Evolutionary conservation across 2,113 vertebrate genomes (phyloP).

Genomic region (Amblyornis subalaris): DNA sequence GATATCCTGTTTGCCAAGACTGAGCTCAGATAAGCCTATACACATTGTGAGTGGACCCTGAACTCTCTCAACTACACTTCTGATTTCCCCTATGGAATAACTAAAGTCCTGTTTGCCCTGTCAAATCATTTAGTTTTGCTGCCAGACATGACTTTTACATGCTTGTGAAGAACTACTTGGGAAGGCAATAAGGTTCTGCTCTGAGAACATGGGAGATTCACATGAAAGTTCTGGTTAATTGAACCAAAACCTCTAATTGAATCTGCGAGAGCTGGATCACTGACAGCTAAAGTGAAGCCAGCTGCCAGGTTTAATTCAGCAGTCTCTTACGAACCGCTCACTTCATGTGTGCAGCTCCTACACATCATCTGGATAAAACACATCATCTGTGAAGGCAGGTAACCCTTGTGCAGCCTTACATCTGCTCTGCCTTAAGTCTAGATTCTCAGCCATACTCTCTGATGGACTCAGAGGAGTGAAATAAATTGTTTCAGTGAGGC

Average conservation of each 20-base stretch:
- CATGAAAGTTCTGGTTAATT: constrained; percentile 26
- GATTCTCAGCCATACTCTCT: neutral
- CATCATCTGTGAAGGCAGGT: neutral
- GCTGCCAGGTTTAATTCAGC: constrained; percentile 25
- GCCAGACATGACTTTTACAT: neutral
- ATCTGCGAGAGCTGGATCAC: constrained; percentile 19
- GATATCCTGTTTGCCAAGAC: neutral
- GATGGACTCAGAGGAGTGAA: neutral
- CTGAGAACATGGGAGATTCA: neutral
- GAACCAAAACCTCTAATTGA: constrained; percentile 38
- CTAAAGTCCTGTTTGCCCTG: neutral
- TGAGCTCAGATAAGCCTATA: neutral
- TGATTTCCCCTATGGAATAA: neutral
- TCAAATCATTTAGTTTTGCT: constrained; percentile 10
- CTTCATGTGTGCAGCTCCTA: neutral
- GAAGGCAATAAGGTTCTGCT: neutral
- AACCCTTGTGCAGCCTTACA: neutral
- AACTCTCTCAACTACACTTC: neutral
- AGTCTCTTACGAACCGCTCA: neutral
- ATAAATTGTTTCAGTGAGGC: neutral
- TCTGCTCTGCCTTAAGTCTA: neutral
- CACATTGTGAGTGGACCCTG: neutral
- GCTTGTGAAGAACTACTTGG: neutral
- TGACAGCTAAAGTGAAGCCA: neutral
- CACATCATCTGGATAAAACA: neutral